Conservation (phyloP, 2,797 vertebrate genomes). For the Peromyscus nudipes region DNA sequence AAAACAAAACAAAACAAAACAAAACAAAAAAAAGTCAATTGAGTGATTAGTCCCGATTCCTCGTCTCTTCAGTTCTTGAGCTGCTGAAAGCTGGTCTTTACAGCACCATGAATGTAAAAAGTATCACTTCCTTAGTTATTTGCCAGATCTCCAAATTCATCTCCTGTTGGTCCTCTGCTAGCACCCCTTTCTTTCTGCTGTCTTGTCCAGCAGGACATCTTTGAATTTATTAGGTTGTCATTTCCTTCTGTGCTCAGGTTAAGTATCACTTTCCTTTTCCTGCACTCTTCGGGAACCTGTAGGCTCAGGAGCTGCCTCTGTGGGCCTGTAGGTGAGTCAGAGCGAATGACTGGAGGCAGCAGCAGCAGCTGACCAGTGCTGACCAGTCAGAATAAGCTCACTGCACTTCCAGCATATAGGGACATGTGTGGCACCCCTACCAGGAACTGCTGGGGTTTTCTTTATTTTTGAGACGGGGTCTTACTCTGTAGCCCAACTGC, state of each 20-base stretch:
- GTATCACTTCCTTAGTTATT: background rate
- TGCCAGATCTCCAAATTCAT: background rate
- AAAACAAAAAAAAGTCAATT: no score
- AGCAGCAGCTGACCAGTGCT: background rate
- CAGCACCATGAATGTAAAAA: background rate
- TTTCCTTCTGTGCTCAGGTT: background rate
- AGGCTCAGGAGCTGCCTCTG: background rate
- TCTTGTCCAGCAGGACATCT: background rate
- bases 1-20: no score
- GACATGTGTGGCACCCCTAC: background rate
- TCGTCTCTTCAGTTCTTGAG: background rate
- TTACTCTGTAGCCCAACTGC: background rate
- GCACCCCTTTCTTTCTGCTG: background rate
- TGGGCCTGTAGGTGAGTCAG: background rate
- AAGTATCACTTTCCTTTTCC: background rate
- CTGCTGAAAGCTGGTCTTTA: background rate
- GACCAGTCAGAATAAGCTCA: background rate
- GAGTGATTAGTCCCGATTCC: background rate
- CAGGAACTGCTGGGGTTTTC: background rate
- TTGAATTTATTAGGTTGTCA: background rate
- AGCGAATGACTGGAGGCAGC: background rate
- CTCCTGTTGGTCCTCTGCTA: background rate
- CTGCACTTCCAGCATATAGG: no score
- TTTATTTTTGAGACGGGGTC: background rate
- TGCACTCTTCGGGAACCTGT: background rate